Evolutionary conservation across 2,888 invertebrate species (phyloP).

Genomic region (Dermolepida albohirtum): DNA sequence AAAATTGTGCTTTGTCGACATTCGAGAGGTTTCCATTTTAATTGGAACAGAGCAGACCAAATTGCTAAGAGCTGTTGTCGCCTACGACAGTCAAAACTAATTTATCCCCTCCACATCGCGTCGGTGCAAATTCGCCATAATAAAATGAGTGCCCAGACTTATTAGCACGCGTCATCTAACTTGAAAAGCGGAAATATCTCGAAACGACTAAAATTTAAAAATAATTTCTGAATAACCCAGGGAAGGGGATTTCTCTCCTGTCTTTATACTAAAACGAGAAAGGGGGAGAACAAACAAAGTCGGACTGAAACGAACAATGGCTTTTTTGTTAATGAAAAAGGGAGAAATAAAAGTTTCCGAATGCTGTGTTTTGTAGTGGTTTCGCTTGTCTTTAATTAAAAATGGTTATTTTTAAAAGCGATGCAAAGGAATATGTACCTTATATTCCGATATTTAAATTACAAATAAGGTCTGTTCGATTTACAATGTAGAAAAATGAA

Average conservation of each 20-base stretch:
- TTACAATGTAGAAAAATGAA: too few relatives aligned
- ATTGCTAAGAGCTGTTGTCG: conserved; percentile 12
- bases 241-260: neutral
- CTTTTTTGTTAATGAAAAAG: conserved; percentile 1
- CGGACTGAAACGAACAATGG: conserved; percentile 1
- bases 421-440: too few relatives aligned
- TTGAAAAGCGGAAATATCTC: conserved; percentile 18
- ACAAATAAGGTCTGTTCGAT: too few relatives aligned
- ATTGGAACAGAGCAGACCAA: neutral
- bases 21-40: neutral
- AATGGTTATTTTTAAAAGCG: neutral
- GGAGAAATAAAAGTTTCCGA: conserved; percentile 4
- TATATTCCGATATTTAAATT: too few relatives aligned
- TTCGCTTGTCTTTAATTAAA: conserved; percentile 10
- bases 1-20: conserved; percentile 5
- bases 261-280: neutral
- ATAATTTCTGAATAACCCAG: conserved; percentile 15
- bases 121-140: conserved; percentile 23
- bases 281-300: conserved; percentile 4
- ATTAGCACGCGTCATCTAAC: conserved; percentile 23
- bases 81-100: conserved; percentile 20
- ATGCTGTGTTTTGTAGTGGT: neutral
- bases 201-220: conserved; percentile 33
- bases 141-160: conserved; percentile 7
- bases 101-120: neutral